These are phyloP conservation scores for Xestia sexstrigata DNA, from an alignment of 2,888 invertebrate species.

Conservation along the genomic window DNA sequence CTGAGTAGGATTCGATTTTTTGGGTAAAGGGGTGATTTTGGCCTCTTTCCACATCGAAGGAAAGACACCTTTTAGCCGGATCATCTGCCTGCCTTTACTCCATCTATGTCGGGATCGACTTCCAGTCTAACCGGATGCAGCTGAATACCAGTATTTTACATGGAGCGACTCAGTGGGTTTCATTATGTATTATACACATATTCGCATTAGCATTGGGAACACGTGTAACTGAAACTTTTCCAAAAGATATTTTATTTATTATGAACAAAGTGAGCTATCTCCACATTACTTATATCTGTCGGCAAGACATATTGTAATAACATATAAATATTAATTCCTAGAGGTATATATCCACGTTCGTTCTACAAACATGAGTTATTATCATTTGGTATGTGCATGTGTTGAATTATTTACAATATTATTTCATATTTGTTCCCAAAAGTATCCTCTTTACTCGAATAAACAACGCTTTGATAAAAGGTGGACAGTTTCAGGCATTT, in stretches of 20 bases:
- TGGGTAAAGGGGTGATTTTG: too few species aligned
- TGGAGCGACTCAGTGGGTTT: not conserved
- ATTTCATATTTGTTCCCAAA: conserved; percentile 33
- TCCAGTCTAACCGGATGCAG: not conserved
- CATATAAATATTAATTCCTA: conserved; percentile 67
- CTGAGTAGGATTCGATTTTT: too few species aligned
- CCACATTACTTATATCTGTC: conserved; percentile 32
- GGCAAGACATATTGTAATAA: conserved; percentile 58
- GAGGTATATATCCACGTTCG: conserved; percentile 49
- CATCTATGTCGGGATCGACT: not conserved
- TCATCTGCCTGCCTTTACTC: not conserved
- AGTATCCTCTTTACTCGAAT: conserved; percentile 19
- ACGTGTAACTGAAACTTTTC: not conserved
- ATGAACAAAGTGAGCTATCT: conserved; percentile 1
- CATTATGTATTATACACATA: not conserved
- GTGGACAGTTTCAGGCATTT: not conserved
- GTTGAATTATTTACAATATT: conserved; percentile 71
- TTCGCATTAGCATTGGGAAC: not conserved
- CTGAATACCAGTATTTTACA: not conserved
- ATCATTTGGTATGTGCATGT: conserved; percentile 73
- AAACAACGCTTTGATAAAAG: not conserved
- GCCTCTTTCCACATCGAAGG: too few species aligned
- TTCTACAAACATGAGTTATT: conserved; percentile 66
- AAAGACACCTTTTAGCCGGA: too few species aligned
- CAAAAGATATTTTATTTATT: conserved; percentile 5